Conservation (phyloP, 2,888 invertebrate species). For the Autographa pulchrina region DNA sequence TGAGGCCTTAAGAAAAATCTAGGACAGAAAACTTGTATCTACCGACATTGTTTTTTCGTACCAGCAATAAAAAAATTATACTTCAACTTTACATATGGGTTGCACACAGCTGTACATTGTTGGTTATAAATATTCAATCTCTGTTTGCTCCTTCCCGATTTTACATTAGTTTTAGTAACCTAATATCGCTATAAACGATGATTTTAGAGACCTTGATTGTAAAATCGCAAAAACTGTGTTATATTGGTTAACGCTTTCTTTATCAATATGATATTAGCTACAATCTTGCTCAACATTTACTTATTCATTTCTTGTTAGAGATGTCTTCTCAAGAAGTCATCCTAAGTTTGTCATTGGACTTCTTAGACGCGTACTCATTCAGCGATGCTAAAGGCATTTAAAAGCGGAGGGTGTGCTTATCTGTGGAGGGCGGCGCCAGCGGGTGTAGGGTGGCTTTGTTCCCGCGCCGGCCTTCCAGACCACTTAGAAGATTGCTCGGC, state of each 20-base stretch:
- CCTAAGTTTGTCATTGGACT: conserved; percentile 72
- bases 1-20: conserved; percentile 30
- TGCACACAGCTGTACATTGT: too few relatives aligned
- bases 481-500: conserved; percentile 87
- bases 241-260: conserved; percentile 9
- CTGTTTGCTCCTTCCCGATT: background rate
- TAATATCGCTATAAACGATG: too few relatives aligned
- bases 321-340: conserved; percentile 71
- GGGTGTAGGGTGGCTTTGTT: conserved; percentile 75
- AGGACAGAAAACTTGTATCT: background rate
- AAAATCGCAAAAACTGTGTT: background rate
- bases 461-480: conserved; percentile 77
- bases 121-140: too few relatives aligned
- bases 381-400: conserved; percentile 78
- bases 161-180: background rate
- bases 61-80: background rate
- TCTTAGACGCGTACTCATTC: conserved; percentile 72
- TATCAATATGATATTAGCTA: conserved; percentile 47
- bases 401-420: conserved; percentile 80
- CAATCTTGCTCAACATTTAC: conserved; percentile 62
- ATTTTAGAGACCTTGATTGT: too few relatives aligned
- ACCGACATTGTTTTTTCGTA: background rate
- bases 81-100: too few relatives aligned
- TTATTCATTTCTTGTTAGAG: conserved; percentile 72
- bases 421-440: conserved; percentile 66